Evolutionary conservation across 2,888 invertebrate genomes (phyloP), one percentile per base, ranked within the genome.

Genomic region (Scaptomyza parva): DNA sequence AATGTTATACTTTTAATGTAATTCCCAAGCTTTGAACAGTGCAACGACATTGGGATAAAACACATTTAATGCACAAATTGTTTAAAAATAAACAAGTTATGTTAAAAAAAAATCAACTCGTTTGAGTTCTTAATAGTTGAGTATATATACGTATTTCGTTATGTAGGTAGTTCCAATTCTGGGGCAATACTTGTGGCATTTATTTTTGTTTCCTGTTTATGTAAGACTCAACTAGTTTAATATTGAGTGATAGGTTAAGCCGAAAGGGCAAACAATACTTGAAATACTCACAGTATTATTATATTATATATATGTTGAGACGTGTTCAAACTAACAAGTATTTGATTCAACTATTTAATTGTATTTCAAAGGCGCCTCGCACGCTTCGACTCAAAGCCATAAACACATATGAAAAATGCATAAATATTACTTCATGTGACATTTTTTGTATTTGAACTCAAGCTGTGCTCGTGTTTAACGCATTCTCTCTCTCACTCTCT

Each of bases 371-470:
- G 71, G 76, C 76, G 71, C 53, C 57, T 58, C 43, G 53, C 63
- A 55, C 55, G 71, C 71, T 63, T n/a, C n/a, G 43, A 45, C 52
- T n/a, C 40, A 43, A 1, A 53, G 30, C 67, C 78, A 58, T 77
- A 73, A 73, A 73, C n/a, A 72, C 20, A 72, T 57, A 58, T 73
- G 57, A 58, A 66, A 72, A 73, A 72, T 72, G 57, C 77, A 73
- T 77, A 77, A 58, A 72, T 66, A 73, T 48, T 44, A 22, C 14
- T 26, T 17, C 26, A 55, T 40, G 35, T 65, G 66, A 77, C 67
- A 53, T 41, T 17, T 41, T 40, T 40, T 7, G 20, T 41, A 20
- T 28, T 17, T 37, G n/a, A 30, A 26, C 41, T n/a, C 37, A 44
- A 45, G 43, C 20, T n/a, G 28, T 17, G 70, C 61, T 62, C 77